Evolutionary conservation across 1,140 invertebrate species (phyloP).

Genomic region (Drosophila persimilis): DNA sequence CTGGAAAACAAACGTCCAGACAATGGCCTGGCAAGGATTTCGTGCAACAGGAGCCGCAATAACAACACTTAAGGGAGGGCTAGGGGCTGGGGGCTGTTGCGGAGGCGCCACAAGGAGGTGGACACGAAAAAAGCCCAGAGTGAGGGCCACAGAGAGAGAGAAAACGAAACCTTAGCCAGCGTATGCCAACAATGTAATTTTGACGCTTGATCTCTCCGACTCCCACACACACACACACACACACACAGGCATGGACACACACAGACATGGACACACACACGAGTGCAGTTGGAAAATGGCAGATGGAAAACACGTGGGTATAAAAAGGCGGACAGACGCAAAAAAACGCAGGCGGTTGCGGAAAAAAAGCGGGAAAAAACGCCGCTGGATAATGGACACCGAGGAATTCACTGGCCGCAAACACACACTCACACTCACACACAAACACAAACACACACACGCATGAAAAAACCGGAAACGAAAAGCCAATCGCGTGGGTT

Average conservation of each 20-base stretch:
- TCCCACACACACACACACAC: not conserved
- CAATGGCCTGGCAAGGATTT: constrained; percentile 64
- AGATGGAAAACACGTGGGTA: constrained; percentile 31
- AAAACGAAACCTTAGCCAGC: constrained; percentile 55
- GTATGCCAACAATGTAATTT: constrained; percentile 81
- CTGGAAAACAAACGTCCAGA: constrained; percentile 35
- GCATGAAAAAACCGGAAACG: constrained; percentile 25
- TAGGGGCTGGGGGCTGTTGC: not conserved
- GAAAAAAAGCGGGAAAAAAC: constrained; percentile 41
- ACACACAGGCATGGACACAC: constrained; percentile 8
- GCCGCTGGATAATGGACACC: constrained; percentile 63
- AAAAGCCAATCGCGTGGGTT: not conserved
- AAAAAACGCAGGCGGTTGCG: not conserved
- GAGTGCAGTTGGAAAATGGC: constrained; percentile 28
- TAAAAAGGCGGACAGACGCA: constrained; percentile 8
- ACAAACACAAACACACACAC: not conserved
- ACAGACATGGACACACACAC: constrained; percentile 29
- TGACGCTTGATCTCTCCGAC: constrained; percentile 70
- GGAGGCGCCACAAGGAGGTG: constrained; percentile 11
- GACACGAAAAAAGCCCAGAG: not conserved
- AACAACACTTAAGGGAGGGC: constrained; percentile 26
- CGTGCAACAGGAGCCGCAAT: constrained; percentile 70
- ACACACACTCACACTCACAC: not conserved
- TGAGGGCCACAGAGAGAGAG: constrained; percentile 26
- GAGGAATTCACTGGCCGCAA: constrained; percentile 49